Percentiles rank a stretch among this genome's conserved stretches.
These are phyloP conservation scores for Zoanthus sansibaricus DNA, from an alignment of 92 coral and sea anemone species.

Conservation along the genomic window DNA sequence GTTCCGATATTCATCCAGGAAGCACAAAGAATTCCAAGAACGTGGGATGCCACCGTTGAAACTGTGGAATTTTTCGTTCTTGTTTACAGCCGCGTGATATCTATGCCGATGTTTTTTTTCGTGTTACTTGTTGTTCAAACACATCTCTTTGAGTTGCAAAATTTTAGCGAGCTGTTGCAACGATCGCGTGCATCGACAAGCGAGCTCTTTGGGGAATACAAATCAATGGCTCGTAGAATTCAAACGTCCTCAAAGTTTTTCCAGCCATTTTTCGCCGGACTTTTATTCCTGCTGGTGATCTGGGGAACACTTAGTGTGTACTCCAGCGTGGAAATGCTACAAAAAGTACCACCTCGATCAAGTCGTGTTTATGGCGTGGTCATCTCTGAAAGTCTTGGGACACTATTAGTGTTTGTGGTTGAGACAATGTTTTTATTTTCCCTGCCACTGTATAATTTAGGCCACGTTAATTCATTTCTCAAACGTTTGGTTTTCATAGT, in stretches of 20 bases:
- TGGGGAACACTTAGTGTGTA: slow-evolving; percentile 70
- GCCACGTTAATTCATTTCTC: slow-evolving; percentile 57
- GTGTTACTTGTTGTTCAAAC: slow-evolving; percentile 53
- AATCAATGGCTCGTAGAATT: slow-evolving; percentile 43
- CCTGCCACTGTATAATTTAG: slow-evolving; percentile 54
- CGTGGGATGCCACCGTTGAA: slow-evolving; percentile 66
- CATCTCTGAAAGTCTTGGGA: slow-evolving; percentile 59
- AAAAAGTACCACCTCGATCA: slow-evolving; percentile 28
- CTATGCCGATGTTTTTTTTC: slow-evolving; percentile 69
- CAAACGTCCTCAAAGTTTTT: slow-evolving; percentile 49
- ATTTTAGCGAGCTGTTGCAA: slow-evolving; percentile 40
- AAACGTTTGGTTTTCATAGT: slow-evolving; percentile 46
- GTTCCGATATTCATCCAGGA: slow-evolving; percentile 68
- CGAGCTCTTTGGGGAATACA: slow-evolving; percentile 53
- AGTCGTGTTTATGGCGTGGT: slow-evolving; percentile 31
- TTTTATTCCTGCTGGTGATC: slow-evolving; percentile 52
- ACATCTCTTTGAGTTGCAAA: slow-evolving; percentile 54
- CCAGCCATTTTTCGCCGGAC: slow-evolving; percentile 57
- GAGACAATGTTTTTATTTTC: slow-evolving; percentile 59
- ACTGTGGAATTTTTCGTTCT: slow-evolving; percentile 63
- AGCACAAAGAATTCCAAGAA: slow-evolving; percentile 45
- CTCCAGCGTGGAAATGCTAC: slow-evolving; percentile 60
- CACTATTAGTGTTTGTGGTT: slow-evolving; percentile 54
- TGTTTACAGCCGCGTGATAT: slow-evolving; percentile 60
- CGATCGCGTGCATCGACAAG: slow-evolving; percentile 11